Percentiles rank a stretch among this genome's conserved stretches.
Conservation (phyloP, 2,888 invertebrate genomes). For the Chaetogeoica ovagalla region DNA sequence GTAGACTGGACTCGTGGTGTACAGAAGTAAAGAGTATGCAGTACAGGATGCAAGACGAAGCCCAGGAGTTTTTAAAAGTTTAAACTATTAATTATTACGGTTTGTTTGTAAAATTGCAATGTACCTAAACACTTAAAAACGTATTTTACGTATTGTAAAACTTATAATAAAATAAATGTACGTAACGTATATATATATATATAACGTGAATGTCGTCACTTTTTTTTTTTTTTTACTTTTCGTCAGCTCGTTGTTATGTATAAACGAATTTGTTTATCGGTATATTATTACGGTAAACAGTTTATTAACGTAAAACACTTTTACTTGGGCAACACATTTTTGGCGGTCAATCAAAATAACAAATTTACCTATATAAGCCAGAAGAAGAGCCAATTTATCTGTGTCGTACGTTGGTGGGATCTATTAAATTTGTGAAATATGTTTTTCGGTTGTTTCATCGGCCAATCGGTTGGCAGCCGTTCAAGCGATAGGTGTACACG, state of each 20-base stretch:
- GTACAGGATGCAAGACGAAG: constrained; percentile 71
- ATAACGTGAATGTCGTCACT: too few species aligned
- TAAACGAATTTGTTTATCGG: constrained; percentile 11
- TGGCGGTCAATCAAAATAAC: constrained; percentile 23
- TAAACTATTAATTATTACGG: constrained; percentile 59
- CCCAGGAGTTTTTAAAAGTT: constrained; percentile 76
- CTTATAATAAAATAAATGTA: constrained; percentile 27
- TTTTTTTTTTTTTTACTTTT: constrained; percentile 11
- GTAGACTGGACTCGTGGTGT: constrained; percentile 73
- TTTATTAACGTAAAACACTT: constrained; percentile 4
- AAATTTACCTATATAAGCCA: constrained; percentile 10
- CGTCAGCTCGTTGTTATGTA: background rate
- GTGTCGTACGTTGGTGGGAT: background rate
- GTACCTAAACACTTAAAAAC: constrained; percentile 23
- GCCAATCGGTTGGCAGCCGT: constrained; percentile 11
- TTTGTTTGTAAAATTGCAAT: background rate
- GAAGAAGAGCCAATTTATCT: constrained; percentile 30
- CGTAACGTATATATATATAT: background rate
- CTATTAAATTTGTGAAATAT: constrained; percentile 43
- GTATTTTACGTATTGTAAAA: constrained; percentile 13
- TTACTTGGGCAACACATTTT: constrained; percentile 15
- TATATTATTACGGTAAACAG: background rate
- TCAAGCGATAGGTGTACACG: constrained; percentile 15
- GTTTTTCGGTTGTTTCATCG: constrained; percentile 30
- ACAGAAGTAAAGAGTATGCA: constrained; percentile 76